phyloP scores from a whole-genome alignment of 2,797 vertebrate species.

The Enteromius trimaculatus region DNA sequence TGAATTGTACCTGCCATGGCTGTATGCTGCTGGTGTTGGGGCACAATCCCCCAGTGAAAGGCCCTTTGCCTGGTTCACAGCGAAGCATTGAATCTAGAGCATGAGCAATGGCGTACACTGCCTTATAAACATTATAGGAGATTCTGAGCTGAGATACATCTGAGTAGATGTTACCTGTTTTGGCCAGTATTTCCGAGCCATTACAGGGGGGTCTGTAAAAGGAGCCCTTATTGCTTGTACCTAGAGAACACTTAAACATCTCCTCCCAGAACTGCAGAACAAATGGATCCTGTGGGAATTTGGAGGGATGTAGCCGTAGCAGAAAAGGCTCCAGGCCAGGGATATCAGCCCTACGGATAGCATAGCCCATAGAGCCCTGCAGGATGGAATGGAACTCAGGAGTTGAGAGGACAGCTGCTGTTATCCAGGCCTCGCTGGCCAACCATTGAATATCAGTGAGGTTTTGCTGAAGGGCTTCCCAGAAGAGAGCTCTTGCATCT shows the following conservation, averaged over 20 bases:
- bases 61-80: conserved; percentile 71
- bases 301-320: conserved; percentile 72
- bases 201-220: conserved; percentile 68
- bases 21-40: conserved; percentile 68
- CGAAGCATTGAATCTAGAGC: conserved; percentile 72
- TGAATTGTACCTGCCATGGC: conserved; percentile 76
- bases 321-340: conserved; percentile 77
- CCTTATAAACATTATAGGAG: conserved; percentile 84
- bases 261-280: conserved; percentile 80
- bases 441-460: conserved; percentile 81
- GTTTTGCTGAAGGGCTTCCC: conserved; percentile 73
- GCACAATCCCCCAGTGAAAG: conserved; percentile 68
- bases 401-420: conserved; percentile 77
- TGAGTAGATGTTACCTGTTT: conserved; percentile 76
- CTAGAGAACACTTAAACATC: conserved; percentile 76
- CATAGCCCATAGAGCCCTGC: conserved; percentile 81
- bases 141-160: conserved; percentile 83
- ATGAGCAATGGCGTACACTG: conserved; percentile 76
- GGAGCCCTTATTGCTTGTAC: neutral
- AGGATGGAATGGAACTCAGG: conserved; percentile 75
- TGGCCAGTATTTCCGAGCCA: conserved; percentile 74
- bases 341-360: conserved; percentile 75
- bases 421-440: conserved; percentile 84
- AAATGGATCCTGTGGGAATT: conserved; percentile 71
- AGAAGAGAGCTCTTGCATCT: conserved; percentile 77